Evolutionary conservation across 2,113 vertebrate genomes (phyloP).

Genomic region (Corynorhinus townsendii): DNA sequence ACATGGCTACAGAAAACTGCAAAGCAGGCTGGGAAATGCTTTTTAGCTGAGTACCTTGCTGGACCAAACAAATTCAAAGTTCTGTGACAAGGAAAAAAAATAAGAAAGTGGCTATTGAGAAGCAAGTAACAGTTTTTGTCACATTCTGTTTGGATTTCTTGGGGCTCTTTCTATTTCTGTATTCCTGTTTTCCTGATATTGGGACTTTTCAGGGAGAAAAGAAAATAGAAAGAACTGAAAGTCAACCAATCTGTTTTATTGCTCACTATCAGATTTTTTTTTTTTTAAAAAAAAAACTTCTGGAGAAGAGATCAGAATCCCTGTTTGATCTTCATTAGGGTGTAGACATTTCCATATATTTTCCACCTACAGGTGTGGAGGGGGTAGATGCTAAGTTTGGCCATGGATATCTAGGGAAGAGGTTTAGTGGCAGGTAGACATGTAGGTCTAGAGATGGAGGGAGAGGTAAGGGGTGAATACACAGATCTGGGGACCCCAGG

Average conservation of each 20-base stretch:
- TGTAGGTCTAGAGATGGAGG: background rate
- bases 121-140: background rate
- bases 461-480: background rate
- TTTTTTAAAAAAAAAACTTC: background rate
- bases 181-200: background rate
- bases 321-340: background rate
- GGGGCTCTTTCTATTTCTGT: background rate
- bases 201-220: constrained; percentile 19
- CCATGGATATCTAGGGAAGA: background rate
- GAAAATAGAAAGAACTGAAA: background rate
- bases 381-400: background rate
- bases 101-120: background rate
- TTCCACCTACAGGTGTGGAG: background rate
- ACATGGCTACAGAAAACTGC: background rate
- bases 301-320: background rate
- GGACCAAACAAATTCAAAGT: background rate
- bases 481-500: background rate
- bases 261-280: background rate
- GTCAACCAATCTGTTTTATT: background rate
- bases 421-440: background rate
- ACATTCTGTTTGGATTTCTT: background rate
- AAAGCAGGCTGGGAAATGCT: background rate
- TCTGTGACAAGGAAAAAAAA: background rate
- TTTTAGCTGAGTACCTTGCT: background rate
- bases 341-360: background rate